Percentiles rank a stretch among this genome's conserved stretches.
These are phyloP conservation scores for Sebastes iracundus DNA, from an alignment of 2,797 vertebrate species.

Conservation along the genomic window DNA sequence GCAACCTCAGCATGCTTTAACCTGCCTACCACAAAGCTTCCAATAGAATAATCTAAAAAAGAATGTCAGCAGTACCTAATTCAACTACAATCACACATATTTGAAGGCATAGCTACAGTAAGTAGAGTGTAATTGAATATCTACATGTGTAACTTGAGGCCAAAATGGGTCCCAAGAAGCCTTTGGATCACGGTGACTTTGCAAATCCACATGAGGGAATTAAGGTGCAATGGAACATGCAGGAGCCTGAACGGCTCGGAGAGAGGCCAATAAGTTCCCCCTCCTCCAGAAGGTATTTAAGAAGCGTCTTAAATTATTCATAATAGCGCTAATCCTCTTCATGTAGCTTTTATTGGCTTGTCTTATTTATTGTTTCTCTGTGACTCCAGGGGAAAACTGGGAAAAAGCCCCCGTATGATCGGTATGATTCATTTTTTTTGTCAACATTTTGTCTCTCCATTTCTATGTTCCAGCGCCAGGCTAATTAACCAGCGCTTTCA, in stretches of 20 bases:
- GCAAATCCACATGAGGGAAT: slow-evolving; percentile 12
- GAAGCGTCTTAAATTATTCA: slow-evolving; percentile 76
- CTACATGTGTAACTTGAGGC: not conserved
- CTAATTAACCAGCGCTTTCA: slow-evolving; percentile 56
- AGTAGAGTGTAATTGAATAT: slow-evolving; percentile 7
- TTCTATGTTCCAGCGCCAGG: slow-evolving; percentile 3
- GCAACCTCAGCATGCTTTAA: not conserved
- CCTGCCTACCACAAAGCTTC: not conserved
- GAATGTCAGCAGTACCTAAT: not conserved
- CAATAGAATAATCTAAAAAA: not conserved
- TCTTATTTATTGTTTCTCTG: slow-evolving; percentile 60
- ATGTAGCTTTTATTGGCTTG: slow-evolving; percentile 72
- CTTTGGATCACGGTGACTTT: slow-evolving; percentile 3
- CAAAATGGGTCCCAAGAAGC: not conserved
- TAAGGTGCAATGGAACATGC: not conserved
- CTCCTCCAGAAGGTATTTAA: slow-evolving; percentile 65
- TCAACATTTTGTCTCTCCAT: slow-evolving; percentile 28
- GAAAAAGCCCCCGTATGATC: not conserved
- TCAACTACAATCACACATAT: not conserved
- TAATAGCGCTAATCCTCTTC: slow-evolving; percentile 63
- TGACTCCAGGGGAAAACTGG: slow-evolving; percentile 28
- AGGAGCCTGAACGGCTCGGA: slow-evolving; percentile 30
- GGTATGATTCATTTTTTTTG: not conserved
- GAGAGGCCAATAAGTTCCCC: slow-evolving; percentile 30
- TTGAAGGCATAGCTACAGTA: not conserved